Percentiles rank a stretch among this genome's conserved stretches.
Evolutionary conservation across 2,113 vertebrate species (phyloP).

Genomic region (Callospermophilus lateralis): DNA sequence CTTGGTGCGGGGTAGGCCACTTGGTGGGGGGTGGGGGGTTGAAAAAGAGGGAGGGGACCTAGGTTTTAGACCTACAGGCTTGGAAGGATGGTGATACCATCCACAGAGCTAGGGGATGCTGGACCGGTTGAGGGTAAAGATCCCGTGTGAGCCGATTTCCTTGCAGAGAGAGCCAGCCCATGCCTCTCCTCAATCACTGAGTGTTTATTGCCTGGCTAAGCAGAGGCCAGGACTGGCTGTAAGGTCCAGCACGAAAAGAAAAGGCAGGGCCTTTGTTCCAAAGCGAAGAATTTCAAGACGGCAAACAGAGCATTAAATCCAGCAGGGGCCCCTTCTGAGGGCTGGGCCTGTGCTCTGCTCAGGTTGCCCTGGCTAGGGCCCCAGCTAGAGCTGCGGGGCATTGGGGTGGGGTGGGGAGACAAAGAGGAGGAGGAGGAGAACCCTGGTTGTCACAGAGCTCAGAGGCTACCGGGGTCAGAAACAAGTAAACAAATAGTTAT

Average conservation of each 20-base stretch:
- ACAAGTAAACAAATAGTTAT: not conserved
- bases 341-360: too few species aligned
- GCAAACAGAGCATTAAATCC: not conserved
- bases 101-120: not conserved
- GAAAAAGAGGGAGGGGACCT: not conserved
- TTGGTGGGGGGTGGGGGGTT: not conserved
- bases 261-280: not conserved
- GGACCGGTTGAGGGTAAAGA: not conserved
- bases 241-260: not conserved
- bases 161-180: not conserved
- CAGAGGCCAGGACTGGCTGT: not conserved
- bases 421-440: not conserved
- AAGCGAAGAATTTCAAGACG: not conserved
- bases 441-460: not conserved
- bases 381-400: not conserved
- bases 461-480: not conserved
- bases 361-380: not conserved
- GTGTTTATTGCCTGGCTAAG: not conserved
- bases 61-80: not conserved
- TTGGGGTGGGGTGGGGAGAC: not conserved
- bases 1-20: accelerated
- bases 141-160: accelerated
- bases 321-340: not conserved
- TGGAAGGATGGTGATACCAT: not conserved
- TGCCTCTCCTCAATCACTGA: not conserved